phyloP scores from a whole-genome alignment of 2,113 vertebrate genomes.

The Grallaria varia region DNA sequence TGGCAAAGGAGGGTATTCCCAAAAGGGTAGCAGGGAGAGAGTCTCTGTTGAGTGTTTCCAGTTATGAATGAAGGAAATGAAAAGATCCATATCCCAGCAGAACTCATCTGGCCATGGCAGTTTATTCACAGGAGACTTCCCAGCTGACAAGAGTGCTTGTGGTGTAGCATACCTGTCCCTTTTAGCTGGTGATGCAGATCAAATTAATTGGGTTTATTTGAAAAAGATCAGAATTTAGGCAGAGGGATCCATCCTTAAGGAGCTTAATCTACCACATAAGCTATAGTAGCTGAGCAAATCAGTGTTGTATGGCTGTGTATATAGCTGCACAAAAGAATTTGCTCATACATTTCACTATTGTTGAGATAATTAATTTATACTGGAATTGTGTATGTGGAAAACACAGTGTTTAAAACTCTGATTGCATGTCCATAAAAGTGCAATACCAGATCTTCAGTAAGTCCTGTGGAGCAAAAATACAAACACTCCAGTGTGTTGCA shows the following conservation, averaged over 20 bases:
- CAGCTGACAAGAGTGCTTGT: neutral
- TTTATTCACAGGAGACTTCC: neutral
- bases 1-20: neutral
- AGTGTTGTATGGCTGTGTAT: neutral
- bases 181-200: neutral
- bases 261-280: neutral
- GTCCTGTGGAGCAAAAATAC: fast-evolving
- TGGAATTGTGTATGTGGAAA: neutral
- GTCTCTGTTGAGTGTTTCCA: neutral
- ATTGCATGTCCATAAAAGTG: neutral
- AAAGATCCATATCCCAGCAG: neutral
- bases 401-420: neutral
- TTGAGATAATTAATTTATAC: neutral
- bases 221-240: neutral
- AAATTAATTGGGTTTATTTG: neutral
- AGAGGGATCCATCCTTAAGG: neutral
- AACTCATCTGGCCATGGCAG: neutral
- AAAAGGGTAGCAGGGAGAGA: neutral
- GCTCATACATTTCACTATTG: neutral
- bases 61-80: neutral
- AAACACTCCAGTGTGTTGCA: neutral
- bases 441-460: neutral
- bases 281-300: neutral
- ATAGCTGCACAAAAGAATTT: neutral
- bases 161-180: neutral